phyloP scores from a whole-genome alignment of 2,888 invertebrate genomes.

The Lochmaea crataegi region DNA sequence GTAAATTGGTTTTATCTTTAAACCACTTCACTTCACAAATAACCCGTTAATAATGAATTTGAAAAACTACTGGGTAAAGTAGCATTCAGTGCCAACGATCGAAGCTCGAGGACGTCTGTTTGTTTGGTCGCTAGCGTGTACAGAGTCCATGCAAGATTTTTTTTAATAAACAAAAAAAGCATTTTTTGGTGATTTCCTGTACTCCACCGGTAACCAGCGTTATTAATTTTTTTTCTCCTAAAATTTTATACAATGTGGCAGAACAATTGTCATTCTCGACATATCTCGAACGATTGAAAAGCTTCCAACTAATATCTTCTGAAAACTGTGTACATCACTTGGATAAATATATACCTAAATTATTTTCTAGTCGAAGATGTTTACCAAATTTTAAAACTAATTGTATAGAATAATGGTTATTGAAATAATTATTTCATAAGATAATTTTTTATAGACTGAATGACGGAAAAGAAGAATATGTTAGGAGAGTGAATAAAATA shows the following conservation, averaged over 20 bases:
- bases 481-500: constrained; percentile 17
- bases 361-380: constrained; percentile 36
- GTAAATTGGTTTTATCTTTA: no score
- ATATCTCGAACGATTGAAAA: not conserved
- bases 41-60: no score
- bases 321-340: constrained; percentile 13
- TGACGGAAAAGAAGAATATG: constrained; percentile 34
- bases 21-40: no score
- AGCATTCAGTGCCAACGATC: no score
- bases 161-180: no score
- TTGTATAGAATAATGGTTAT: constrained; percentile 43
- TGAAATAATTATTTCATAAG: constrained; percentile 33
- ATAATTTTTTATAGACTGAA: constrained; percentile 48
- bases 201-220: no score
- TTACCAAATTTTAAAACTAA: constrained; percentile 46
- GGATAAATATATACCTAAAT: not conserved
- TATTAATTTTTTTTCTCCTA: no score
- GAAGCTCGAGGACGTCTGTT: no score
- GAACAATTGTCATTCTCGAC: not conserved
- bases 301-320: constrained; percentile 32
- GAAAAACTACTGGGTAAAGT: no score
- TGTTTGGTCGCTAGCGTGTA: no score
- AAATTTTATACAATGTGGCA: not conserved
- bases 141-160: no score
- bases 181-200: no score